A percentile compares a stretch with the other conserved stretches of the same genome.
Conservation (phyloP, 2,888 invertebrate species). For the Tryphoninae sp. region DNA sequence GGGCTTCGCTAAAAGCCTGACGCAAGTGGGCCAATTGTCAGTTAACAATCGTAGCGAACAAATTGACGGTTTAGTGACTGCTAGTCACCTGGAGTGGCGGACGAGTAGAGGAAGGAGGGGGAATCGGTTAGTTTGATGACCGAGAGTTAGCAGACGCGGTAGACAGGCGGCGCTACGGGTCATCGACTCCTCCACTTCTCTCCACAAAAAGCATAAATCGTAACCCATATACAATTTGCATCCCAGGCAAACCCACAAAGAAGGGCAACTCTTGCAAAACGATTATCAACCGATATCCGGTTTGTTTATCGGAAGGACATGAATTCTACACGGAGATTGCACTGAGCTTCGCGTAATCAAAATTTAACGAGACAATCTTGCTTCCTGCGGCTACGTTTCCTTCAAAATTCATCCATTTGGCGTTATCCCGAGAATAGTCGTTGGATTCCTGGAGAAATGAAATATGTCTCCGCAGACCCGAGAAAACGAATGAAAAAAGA, state of each 20-base stretch:
- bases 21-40: constrained; percentile 75
- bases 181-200: constrained; percentile 62
- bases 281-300: constrained; percentile 31
- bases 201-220: constrained; percentile 13
- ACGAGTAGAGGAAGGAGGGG: neutral
- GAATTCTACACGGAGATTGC: constrained; percentile 29
- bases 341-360: neutral
- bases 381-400: too few species aligned
- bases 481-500: constrained; percentile 24
- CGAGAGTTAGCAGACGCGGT: constrained; percentile 39
- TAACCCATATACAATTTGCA: neutral
- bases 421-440: too few species aligned
- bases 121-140: constrained; percentile 43
- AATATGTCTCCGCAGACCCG: too few species aligned
- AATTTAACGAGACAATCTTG: constrained; percentile 7
- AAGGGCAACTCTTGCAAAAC: neutral
- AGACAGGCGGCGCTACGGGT: constrained; percentile 65
- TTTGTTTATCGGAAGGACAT: constrained; percentile 15
- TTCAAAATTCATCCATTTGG: too few species aligned
- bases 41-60: constrained; percentile 72
- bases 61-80: constrained; percentile 69
- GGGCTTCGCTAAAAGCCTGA: constrained; percentile 68
- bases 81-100: constrained; percentile 15
- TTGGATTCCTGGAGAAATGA: too few species aligned
- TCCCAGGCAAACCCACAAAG: neutral